Evolutionary conservation across 2,888 invertebrate species (phyloP).

Genomic region (Lycia hirtaria): DNA sequence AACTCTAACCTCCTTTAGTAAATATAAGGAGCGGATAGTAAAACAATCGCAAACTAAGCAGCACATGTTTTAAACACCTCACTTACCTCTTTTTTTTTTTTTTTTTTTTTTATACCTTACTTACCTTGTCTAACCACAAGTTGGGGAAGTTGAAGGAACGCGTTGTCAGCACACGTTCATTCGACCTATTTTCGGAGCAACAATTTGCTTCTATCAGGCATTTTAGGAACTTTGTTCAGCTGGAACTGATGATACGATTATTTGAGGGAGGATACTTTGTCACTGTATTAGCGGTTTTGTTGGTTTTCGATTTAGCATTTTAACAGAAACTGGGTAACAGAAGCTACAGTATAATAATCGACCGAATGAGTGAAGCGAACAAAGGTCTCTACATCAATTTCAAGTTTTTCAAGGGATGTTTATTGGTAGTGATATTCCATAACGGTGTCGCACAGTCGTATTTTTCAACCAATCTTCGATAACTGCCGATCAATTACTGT

Average conservation of each 20-base stretch:
- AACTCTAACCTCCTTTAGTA: too few relatives aligned
- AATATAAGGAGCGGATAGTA: too few relatives aligned
- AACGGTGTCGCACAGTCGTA: too few relatives aligned
- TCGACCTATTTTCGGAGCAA: constrained; percentile 34
- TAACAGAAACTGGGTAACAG: not conserved
- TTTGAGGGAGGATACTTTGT: constrained; percentile 1
- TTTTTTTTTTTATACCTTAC: not conserved
- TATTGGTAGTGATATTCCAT: too few relatives aligned
- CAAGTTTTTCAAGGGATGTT: too few relatives aligned
- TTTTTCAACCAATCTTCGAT: too few relatives aligned
- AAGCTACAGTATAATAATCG: not conserved
- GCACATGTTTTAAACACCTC: not conserved
- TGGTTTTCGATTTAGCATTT: not conserved
- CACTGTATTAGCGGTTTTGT: not conserved
- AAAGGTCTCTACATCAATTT: too few relatives aligned
- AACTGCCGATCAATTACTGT: too few relatives aligned
- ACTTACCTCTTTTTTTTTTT: too few relatives aligned
- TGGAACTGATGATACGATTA: constrained; percentile 7
- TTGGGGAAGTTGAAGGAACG: constrained; percentile 13
- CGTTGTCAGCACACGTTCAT: constrained; percentile 27
- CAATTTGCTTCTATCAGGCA: constrained; percentile 31
- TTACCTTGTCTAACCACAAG: not conserved
- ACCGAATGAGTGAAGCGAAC: too few relatives aligned
- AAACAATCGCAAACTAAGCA: not conserved
- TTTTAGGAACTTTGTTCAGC: constrained; percentile 18